Conservation (phyloP, 1,140 invertebrate species). For the Paralvinella palmiformis region DNA sequence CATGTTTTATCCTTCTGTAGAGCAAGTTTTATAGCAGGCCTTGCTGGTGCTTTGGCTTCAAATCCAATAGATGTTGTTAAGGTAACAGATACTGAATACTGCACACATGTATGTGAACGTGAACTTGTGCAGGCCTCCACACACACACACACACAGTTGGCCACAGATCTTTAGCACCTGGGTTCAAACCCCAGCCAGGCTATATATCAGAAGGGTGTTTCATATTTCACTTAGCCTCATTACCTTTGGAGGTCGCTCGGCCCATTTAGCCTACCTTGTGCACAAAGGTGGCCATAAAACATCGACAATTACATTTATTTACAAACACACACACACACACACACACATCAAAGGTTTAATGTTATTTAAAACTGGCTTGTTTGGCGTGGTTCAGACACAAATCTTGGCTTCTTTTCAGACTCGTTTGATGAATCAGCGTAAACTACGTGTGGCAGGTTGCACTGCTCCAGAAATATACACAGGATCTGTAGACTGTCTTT, state of each 20-base stretch:
- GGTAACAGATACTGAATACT: conserved; percentile 26
- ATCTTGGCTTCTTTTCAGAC: conserved; percentile 64
- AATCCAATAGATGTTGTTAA: conserved; percentile 49
- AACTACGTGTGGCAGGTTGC: conserved; percentile 27
- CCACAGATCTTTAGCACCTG: conserved; percentile 14
- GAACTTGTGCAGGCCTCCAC: no score
- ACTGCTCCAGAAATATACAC: conserved; percentile 33
- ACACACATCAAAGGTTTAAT: not conserved
- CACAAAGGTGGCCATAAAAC: not conserved
- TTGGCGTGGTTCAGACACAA: not conserved
- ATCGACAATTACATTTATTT: not conserved
- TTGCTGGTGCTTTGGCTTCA: conserved; percentile 44
- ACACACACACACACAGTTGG: no score
- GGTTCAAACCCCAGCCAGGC: not conserved
- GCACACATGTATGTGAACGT: no score
- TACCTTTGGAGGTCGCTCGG: not conserved
- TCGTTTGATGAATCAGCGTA: conserved; percentile 69
- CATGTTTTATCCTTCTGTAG: conserved; percentile 25
- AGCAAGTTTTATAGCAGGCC: conserved; percentile 44
- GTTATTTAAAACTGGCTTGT: not conserved
- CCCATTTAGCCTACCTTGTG: not conserved
- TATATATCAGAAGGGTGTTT: not conserved
- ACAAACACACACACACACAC: not conserved
- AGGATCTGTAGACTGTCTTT: conserved; percentile 41
- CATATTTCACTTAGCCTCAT: not conserved